phyloP scores from a whole-genome alignment of 2,113 vertebrate species.

The Sclerurus mexicanus region DNA sequence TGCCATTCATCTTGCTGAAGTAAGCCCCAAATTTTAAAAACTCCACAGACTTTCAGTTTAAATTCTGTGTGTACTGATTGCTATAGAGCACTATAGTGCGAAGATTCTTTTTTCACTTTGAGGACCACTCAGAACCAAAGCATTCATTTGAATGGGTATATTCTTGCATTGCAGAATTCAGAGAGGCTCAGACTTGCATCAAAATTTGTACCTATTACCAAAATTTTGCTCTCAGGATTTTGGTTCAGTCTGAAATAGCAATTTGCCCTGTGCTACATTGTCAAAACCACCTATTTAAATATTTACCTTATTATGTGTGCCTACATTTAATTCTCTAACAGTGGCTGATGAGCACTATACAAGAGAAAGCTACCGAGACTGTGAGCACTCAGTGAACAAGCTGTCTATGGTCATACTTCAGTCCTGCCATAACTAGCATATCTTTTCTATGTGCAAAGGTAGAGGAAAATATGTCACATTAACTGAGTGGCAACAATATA shows the following conservation, averaged over 20 bases:
- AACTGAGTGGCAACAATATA: background rate
- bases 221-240: background rate
- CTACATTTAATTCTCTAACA: background rate
- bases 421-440: background rate
- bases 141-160: background rate
- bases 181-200: background rate
- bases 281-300: background rate
- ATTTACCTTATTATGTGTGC: background rate
- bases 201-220: background rate
- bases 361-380: background rate
- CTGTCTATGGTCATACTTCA: background rate
- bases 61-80: rapidly evolving
- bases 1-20: constrained; percentile 5
- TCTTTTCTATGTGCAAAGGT: background rate
- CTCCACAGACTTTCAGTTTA: background rate
- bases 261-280: background rate
- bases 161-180: background rate
- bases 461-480: background rate
- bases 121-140: background rate
- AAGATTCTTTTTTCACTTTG: background rate
- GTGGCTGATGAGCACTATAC: background rate
- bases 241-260: background rate
- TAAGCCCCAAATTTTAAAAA: background rate
- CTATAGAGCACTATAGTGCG: rapidly evolving
- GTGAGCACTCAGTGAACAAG: background rate